phyloP scores from a whole-genome alignment of 2,113 vertebrate species.

The Ophthalmolycus amberensis region DNA sequence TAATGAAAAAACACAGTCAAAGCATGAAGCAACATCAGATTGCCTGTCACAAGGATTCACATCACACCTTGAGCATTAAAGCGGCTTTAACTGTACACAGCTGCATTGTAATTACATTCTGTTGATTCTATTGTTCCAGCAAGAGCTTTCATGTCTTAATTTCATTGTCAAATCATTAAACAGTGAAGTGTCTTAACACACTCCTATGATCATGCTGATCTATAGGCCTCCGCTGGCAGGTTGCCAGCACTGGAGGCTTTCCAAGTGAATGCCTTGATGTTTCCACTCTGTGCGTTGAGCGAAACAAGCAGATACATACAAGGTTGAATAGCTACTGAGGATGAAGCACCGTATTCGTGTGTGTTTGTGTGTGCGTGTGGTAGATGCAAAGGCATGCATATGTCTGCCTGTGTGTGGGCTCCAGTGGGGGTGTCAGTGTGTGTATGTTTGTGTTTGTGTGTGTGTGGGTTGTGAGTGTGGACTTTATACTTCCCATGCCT shows the following conservation, averaged over 20 bases:
- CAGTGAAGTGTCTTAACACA: constrained; percentile 63
- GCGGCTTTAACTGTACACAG: constrained; percentile 34
- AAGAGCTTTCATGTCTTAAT: constrained; percentile 69
- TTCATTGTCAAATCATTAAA: constrained; percentile 72
- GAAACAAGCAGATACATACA: constrained; percentile 52
- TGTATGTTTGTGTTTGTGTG: constrained; percentile 47
- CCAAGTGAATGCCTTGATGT: constrained; percentile 69
- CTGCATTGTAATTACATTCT: constrained; percentile 57
- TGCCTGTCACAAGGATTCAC: constrained; percentile 43
- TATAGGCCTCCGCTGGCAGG: constrained; percentile 70
- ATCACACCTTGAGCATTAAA: constrained; percentile 42
- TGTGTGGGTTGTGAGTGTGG: constrained; percentile 12
- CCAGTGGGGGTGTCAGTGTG: constrained; percentile 1
- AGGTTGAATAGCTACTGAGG: constrained; percentile 49
- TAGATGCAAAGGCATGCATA: constrained; percentile 50
- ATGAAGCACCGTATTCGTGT: constrained; percentile 30
- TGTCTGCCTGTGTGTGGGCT: constrained; percentile 51
- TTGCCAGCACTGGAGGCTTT: constrained; percentile 69
- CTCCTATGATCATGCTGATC: constrained; percentile 70
- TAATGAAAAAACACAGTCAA: constrained; percentile 12
- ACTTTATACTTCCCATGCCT: constrained; percentile 53
- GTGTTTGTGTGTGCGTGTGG: constrained; percentile 28
- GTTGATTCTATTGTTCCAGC: constrained; percentile 59
- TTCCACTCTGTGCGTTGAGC: constrained; percentile 31
- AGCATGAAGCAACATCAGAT: constrained; percentile 9